These are phyloP conservation scores for Chionodraco myersi DNA, from an alignment of 2,113 vertebrate species.

Conservation along the genomic window DNA sequence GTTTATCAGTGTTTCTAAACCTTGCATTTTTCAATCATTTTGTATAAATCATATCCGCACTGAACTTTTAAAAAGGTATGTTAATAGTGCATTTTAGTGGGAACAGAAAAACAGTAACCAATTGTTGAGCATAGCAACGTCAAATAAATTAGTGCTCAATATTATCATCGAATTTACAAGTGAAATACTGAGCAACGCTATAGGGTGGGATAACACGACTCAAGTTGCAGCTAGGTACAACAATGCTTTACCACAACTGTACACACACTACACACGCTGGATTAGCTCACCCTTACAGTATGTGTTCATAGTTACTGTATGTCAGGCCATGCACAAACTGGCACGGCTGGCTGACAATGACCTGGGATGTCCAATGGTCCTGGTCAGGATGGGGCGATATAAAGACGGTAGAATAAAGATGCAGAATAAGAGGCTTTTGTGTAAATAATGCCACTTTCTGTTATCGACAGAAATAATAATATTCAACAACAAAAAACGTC, in stretches of 20 bases:
- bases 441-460: neutral
- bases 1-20: slow-evolving; percentile 12
- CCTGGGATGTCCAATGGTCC: neutral
- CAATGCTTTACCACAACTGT: neutral
- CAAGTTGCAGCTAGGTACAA: neutral
- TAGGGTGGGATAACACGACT: no score
- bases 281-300: slow-evolving; percentile 12
- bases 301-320: neutral
- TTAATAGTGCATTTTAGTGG: neutral
- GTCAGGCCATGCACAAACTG: slow-evolving; percentile 4
- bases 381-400: neutral
- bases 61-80: neutral
- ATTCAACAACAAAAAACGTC: no score
- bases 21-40: neutral
- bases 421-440: neutral
- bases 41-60: no score
- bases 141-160: neutral
- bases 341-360: neutral
- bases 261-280: neutral
- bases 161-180: neutral
- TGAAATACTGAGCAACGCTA: neutral
- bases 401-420: neutral
- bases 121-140: neutral
- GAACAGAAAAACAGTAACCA: neutral
- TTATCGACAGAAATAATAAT: no score